Evolutionary conservation across 2,113 vertebrate species (phyloP).

Genomic region (Egretta garzetta): DNA sequence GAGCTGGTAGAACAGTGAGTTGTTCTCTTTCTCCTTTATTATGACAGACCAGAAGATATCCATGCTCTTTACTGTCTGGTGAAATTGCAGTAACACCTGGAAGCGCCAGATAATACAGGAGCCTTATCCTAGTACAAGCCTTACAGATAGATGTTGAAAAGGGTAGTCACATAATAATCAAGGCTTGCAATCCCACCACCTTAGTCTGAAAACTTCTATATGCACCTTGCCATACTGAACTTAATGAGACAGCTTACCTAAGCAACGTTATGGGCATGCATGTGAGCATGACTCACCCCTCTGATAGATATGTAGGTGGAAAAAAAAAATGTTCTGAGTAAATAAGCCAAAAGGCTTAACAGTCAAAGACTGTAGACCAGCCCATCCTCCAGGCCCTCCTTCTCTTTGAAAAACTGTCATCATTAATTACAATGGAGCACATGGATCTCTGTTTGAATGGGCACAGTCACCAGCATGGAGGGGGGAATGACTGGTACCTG

Average conservation of each 20-base stretch:
- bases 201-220: neutral
- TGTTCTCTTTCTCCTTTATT: neutral
- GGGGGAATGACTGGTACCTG: neutral
- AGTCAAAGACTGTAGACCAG: neutral
- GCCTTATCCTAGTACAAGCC: neutral
- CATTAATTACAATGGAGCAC: neutral
- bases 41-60: neutral
- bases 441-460: neutral
- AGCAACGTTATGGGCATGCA: neutral
- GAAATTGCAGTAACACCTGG: neutral
- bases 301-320: neutral
- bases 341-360: neutral
- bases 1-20: neutral
- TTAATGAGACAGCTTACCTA: neutral
- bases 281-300: neutral
- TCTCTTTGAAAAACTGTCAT: neutral
- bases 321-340: neutral
- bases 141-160: neutral
- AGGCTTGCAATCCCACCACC: neutral
- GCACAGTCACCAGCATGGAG: rapidly evolving
- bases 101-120: neutral
- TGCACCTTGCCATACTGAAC: neutral
- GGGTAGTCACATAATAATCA: neutral
- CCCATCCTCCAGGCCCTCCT: neutral
- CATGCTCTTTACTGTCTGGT: neutral